phyloP scores from a whole-genome alignment of 2,113 vertebrate genomes.

The Cephalopterus ornatus region DNA sequence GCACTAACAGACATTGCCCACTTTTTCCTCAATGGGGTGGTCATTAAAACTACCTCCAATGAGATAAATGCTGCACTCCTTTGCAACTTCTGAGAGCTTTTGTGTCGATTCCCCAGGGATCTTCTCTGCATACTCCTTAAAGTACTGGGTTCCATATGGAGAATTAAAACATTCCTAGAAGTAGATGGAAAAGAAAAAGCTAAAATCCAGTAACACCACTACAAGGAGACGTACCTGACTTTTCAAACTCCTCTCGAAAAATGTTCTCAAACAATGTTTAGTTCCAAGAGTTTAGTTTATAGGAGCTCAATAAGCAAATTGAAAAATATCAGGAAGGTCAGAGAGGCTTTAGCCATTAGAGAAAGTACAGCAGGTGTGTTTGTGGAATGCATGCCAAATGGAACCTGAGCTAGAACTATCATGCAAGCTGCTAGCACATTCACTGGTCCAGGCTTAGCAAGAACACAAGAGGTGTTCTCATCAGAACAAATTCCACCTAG shows the following conservation, averaged over 20 bases:
- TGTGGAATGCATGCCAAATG: not conserved
- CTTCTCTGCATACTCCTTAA: constrained; percentile 87
- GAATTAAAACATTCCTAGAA: constrained; percentile 96
- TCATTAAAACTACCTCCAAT: constrained; percentile 83
- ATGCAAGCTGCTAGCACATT: not conserved
- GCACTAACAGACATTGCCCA: not conserved
- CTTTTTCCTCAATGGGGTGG: not conserved
- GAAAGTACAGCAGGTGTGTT: not conserved
- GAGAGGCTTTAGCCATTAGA: not conserved
- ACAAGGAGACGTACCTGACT: not conserved
- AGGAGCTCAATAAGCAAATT: not conserved
- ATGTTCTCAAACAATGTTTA: not conserved
- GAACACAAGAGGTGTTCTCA: not conserved
- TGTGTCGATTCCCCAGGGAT: constrained; percentile 91
- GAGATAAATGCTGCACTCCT: constrained; percentile 86
- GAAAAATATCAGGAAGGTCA: not conserved
- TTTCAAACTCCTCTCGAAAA: not conserved
- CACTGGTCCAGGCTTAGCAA: not conserved
- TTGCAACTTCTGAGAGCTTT: constrained; percentile 86
- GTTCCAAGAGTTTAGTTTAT: not conserved
- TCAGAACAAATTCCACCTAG: not conserved
- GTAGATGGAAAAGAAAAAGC: not conserved
- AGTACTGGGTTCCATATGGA: constrained; percentile 90
- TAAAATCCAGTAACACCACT: not conserved
- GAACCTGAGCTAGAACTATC: not conserved